Evolutionary conservation across 2,797 vertebrate genomes (phyloP).

Genomic region (Lagocephalus sceleratus): DNA sequence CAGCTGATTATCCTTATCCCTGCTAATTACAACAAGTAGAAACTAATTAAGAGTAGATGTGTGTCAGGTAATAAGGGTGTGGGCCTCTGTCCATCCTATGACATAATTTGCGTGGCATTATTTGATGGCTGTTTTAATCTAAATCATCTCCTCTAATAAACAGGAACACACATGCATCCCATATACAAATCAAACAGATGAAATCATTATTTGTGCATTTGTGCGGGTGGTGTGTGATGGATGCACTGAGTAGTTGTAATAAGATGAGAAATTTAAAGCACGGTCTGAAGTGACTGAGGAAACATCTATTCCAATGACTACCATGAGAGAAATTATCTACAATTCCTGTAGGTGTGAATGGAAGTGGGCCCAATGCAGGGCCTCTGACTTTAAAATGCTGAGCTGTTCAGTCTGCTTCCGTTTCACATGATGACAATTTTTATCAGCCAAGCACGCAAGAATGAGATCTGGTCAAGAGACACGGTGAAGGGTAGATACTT

Average conservation of each 20-base stretch:
- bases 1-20: conserved; percentile 94
- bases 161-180: conserved; percentile 22
- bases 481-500: conserved; percentile 29
- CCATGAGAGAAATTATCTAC: conserved; percentile 25
- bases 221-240: background rate
- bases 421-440: conserved; percentile 41
- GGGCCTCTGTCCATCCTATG: conserved; percentile 85
- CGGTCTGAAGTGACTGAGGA: conserved; percentile 22
- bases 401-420: conserved; percentile 56
- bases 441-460: conserved; percentile 36
- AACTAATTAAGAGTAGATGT: conserved; percentile 97
- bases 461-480: conserved; percentile 44
- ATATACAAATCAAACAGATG: conserved; percentile 29
- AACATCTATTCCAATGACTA: conserved; percentile 25
- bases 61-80: conserved; percentile 95
- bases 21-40: conserved; percentile 96
- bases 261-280: conserved; percentile 51
- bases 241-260: conserved; percentile 32
- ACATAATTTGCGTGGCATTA: conserved; percentile 77
- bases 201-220: conserved; percentile 22
- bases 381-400: conserved; percentile 58
- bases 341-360: conserved; percentile 19
- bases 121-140: conserved; percentile 46
- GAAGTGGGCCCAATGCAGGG: conserved; percentile 31
- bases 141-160: conserved; percentile 36